Evolutionary conservation across 23 tunicate genomes (phyloP).

Genomic region (Styela clava): DNA sequence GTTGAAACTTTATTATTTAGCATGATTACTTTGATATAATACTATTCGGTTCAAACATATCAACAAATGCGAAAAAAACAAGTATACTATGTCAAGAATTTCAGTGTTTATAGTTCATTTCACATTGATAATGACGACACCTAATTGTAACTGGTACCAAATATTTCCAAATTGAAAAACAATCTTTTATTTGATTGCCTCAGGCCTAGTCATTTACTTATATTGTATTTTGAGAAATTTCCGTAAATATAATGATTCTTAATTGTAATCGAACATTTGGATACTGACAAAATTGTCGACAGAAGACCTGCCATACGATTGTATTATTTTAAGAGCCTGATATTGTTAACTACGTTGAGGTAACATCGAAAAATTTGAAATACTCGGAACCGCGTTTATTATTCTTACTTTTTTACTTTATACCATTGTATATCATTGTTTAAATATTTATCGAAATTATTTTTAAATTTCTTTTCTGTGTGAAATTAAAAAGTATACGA

Average conservation of each 20-base stretch:
- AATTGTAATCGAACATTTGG: neutral
- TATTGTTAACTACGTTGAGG: no score
- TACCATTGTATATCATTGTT: no score
- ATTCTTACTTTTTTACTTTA: no score
- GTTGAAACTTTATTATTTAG: no score
- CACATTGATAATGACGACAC: neutral
- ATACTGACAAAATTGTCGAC: no score
- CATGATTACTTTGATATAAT: no score
- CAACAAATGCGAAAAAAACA: neutral
- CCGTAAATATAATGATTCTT: no score
- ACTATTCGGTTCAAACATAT: neutral
- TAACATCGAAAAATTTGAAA: no score
- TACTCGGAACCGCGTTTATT: no score
- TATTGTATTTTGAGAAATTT: neutral
- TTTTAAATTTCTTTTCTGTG: neutral
- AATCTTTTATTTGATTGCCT: neutral
- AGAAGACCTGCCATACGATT: no score
- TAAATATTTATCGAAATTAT: no score
- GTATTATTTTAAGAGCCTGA: no score
- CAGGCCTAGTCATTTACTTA: neutral
- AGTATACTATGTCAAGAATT: neutral
- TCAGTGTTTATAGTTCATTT: neutral
- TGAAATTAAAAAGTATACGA: neutral
- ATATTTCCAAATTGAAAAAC: neutral
- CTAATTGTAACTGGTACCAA: neutral